Base-by-base conservation (phyloP, 92 coral and sea anemone species). In the Epizoanthus illoricatus region DNA sequence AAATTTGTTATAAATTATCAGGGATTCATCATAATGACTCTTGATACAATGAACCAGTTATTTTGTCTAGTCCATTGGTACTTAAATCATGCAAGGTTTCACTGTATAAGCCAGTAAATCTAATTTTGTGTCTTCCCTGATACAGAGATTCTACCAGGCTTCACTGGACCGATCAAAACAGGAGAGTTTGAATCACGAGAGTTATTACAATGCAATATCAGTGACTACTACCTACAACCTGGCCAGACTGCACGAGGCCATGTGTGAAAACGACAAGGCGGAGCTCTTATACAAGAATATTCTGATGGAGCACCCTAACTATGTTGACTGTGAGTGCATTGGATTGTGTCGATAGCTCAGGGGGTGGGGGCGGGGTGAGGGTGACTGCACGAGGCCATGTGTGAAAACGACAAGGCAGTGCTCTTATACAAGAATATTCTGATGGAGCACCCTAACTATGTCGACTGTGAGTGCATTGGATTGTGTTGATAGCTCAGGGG, bases 371-470 rank as follows among this genome's bases (percentile, higher is more conserved):
- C 5, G 20, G 69, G 69, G 3, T n/a, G 13, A 36, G 33, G 33
- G 33, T 16, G 18, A 63, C 91, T 97, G 17, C 95, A 94, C 54
- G 99, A 97, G 79, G 90, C 99, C 23, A 71, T 92, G 87, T 97
- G 98, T 58, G 99, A 94, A 81, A 91, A 91, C 76, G 99, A 97
- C 81, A 90, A 94, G 61, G 99, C 92, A 28, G 98, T 94, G 78
- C 94, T 89, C 55, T 83, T 97, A 54, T 97, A 93, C 80, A 97
- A 97, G 78, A 93, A 94, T 86, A 97, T 97, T 63, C 91, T 97
- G 54, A 91, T 97, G 84, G 99, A 93, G 58, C 99, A 97, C 84
- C 99, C 99, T 0, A 97, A 97, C 90, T 97, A 97, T 78, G 99
- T 97, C 10, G 99, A 97, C 87, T 97, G 99, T 96, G 90, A 93